Conservation (phyloP, 2,113 vertebrate species). For the Bothrops jararaca region DNA sequence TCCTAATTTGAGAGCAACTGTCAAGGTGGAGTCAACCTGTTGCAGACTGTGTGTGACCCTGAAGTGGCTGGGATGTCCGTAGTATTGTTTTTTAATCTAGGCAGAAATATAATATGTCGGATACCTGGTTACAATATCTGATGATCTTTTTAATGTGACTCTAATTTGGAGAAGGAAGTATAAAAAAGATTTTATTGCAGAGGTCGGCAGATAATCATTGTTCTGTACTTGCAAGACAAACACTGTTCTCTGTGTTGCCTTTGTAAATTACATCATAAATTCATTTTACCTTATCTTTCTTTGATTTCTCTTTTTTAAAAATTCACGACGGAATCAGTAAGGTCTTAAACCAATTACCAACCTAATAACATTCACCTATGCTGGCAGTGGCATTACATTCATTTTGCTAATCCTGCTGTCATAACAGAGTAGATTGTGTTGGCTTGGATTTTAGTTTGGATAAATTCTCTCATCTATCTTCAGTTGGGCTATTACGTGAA, state of each 20-base stretch:
- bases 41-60: not conserved
- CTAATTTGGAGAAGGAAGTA: not conserved
- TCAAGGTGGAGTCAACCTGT: not conserved
- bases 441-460: slow-evolving; percentile 17
- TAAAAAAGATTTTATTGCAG: not conserved
- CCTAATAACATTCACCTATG: slow-evolving; percentile 42
- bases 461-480: not conserved
- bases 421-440: slow-evolving; percentile 18
- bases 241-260: not conserved
- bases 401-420: slow-evolving; percentile 22
- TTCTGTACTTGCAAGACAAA: not conserved
- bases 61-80: not conserved
- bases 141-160: not conserved
- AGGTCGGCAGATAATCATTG: not conserved
- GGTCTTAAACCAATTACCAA: slow-evolving; percentile 56
- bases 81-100: not conserved
- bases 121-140: not conserved
- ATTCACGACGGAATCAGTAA: slow-evolving; percentile 28
- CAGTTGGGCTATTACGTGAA: not conserved
- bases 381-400: slow-evolving; percentile 20
- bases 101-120: not conserved
- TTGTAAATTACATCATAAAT: slow-evolving; percentile 30
- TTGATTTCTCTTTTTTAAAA: slow-evolving; percentile 46
- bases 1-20: not conserved
- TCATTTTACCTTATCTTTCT: slow-evolving; percentile 34